Base-by-base conservation (phyloP, 2,797 vertebrate genomes). In the Poeciliopsis presidionis region DNA sequence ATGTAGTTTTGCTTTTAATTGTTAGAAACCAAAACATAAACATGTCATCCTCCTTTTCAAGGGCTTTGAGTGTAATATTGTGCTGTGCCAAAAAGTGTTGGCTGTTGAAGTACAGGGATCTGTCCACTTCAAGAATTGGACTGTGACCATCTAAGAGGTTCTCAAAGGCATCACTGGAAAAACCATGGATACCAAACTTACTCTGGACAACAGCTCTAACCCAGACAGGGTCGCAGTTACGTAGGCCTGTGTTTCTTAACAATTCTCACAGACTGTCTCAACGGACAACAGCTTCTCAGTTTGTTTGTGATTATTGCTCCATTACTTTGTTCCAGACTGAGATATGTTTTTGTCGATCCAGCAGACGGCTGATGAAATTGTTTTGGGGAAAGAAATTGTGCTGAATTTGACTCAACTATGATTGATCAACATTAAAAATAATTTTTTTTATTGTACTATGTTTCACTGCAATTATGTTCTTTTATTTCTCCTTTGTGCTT, bases 111-210 rank as follows among this genome's bases (percentile, higher is more conserved):
- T 49, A 80, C 72, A 78, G 73, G 87, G 65, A 47, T 14, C 77
- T 80, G 73, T 74, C 53, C 22, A 5, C 7, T 7, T 41, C 80
- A 53, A 86, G 73, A 90, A 90, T 85, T 73, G 72, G 30, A 73
- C 36, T 86, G 22, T 47, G 69, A 76, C 74, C 39, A 77, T 72
- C 51, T n/a, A 16, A 39, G 55, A 75, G 78, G 41, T 83, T 74
- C 47, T 43, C 41, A 43, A 16, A 4, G 36, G 69, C 25, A 67
- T 73, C 47, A 55, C 59, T 84, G 79, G 25, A 65, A 85, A 82
- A 88, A 88, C 65, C 84, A 86, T 88, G 85, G 89, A 86, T 75
- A 87, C 87, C 73, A 80, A 76, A 85, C 81, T 70, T 51, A 70
- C 55, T 79, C 3, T 53, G 73, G 53, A 45, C 77, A 71, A 83